Evolutionary conservation across 64 coral and sea anemone genomes (phyloP), one percentile per base, ranked within the genome.

Genomic region (Pachyseris speciosa): DNA sequence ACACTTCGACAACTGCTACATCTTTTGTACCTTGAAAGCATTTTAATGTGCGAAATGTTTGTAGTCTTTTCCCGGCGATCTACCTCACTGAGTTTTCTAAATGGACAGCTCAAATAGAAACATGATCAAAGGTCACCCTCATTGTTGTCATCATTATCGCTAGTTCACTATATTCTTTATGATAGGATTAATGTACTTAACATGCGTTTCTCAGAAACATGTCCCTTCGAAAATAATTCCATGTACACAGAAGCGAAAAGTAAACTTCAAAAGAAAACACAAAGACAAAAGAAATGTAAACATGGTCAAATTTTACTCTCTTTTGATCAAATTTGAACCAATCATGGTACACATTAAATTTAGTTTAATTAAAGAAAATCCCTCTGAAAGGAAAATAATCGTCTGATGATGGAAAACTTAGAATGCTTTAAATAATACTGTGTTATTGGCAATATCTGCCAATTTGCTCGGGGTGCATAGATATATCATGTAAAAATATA

Each of bases 261-360:
- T 29, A 50, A 76, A 52, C 17, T 76, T 76, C 1, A 76, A 76
- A 76, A 3, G 22, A 52, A 25, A 49, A 49, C 24, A 30, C 12
- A 4, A 2, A 76, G 25, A 76, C 73, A 76, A 50, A 76, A 50
- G 73, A 76, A 76, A 76, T 29, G 10, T 48, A 50, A 76, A 29
- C 42, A 76, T 2, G 51, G 43, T 7, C 5, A 31, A 17, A 12
- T 30, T 76, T 9, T 39, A n/a, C 70, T 74, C 44, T 44, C 70
- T 76, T 50, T 76, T 16, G 43, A 76, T 76, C 43, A 76, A 17
- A 29, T 50, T 30, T 51, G 44, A 76, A 51, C 73, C 73, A 76
- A 51, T 76, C 73, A 51, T 5, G 51, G 20, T 30, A 45, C 41
- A 39, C 1, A 5, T 71, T 71, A 6, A 20, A 2, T 71, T 71